Evolutionary conservation across 2,113 vertebrate genomes (phyloP), one percentile per base, ranked within the genome.

Genomic region (Oreotragus oreotragus): DNA sequence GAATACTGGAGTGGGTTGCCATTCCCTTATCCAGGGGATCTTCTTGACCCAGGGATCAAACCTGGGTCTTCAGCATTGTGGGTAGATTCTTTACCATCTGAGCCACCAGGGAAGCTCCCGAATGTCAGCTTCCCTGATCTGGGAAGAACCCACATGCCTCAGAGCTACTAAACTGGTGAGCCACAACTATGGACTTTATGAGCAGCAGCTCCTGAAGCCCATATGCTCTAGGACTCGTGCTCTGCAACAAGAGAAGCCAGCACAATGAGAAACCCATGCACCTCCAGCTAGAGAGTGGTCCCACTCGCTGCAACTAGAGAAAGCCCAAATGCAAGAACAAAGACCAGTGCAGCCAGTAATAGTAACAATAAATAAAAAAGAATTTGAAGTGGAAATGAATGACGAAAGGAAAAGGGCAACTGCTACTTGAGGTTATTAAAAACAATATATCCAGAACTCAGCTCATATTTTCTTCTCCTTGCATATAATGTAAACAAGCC

Each of bases 51-150:
- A 39, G n/a, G 66, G n/a, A 23, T 70, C 2, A 0, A 39, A 23
- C n/a, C 19, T 0, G 0, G n/a, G 66, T 70, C n/a, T 39, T 39
- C 19, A 39, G 66, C 10, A 23, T 70, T 3, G 12, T 76, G 39
- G 36, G 70, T 43, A 43, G 39, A 27, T 43, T 76, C 23, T 43
- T 43, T 14, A 76, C 70, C 6, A 13, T 39, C 39, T 76, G 70
- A 7, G 70, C 39, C 70, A 43, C 23, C 70, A 76, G 70, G 23
- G 23, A 76, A 76, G 70, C 36, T 39, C 36, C 70, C 0, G 1
- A 70, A 23, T 39, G 19, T 70, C n/a, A 11, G 66, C 5, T 11
- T 43, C 73, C 39, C 73, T 45, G 39, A 27, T 77, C 73, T 45
- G 73, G 12, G 73, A 28, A 45, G 73, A 77, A 27, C 39, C 39